These are phyloP conservation scores for Azemiops feae DNA, from an alignment of 2,113 vertebrate genomes.

Conservation along the genomic window DNA sequence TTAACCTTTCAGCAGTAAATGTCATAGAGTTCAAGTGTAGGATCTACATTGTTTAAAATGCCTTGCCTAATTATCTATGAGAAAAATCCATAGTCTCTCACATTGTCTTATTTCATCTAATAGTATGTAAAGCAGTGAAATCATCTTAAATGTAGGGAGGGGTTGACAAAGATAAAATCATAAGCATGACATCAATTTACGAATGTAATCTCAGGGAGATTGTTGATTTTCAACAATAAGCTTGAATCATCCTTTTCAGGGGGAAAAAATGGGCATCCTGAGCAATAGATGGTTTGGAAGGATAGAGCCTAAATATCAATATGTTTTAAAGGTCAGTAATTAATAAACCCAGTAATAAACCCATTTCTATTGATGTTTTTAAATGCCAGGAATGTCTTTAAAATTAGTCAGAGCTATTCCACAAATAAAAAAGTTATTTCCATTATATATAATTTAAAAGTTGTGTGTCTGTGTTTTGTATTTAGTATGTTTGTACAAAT, in stretches of 20 bases:
- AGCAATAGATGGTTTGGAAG: background rate
- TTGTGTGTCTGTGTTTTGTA: background rate
- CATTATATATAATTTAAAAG: background rate
- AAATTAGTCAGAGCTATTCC: background rate
- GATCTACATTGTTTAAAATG: background rate
- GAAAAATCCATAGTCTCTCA: background rate
- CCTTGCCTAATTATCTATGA: background rate
- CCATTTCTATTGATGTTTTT: background rate
- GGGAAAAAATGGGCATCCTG: background rate
- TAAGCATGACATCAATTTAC: background rate
- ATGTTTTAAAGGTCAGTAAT: background rate
- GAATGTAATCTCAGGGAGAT: background rate
- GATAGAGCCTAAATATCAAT: background rate
- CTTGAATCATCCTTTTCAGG: background rate
- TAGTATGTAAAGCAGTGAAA: background rate
- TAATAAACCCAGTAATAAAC: background rate
- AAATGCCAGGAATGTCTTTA: background rate
- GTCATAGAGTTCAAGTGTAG: background rate
- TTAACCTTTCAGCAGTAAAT: background rate
- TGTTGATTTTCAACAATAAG: background rate
- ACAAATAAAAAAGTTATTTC: background rate
- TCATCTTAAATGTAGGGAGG: background rate
- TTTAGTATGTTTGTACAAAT: background rate
- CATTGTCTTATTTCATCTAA: background rate
- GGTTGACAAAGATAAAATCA: background rate